Evolutionary conservation across 2,113 vertebrate genomes (phyloP), one percentile per base, ranked within the genome.

Genomic region (Lophotis ruficrista): DNA sequence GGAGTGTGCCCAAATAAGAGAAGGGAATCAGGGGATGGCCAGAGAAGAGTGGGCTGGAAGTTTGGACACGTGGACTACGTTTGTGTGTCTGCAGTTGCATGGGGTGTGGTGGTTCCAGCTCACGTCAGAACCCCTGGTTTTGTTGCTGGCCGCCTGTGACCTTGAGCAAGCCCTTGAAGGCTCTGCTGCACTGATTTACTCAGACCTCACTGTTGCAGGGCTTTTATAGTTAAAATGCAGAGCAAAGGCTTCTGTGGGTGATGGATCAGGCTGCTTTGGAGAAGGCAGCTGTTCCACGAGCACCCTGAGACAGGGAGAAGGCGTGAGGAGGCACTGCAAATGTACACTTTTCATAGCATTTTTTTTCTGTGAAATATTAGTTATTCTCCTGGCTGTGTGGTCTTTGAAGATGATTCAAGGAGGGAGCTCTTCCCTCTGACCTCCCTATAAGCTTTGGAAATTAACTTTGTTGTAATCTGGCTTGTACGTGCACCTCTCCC

Each of bases 51-150:
- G 37, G n/a, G n/a, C 28, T 62, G 75, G 48, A 30, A 27, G 1
- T 21, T 10, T n/a, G 28, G 72, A 5, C 5, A 0, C 1, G 4
- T 12, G 28, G 53, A 31, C 9, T 20, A 0, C 24, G 17, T 56
- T 6, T 8, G 13, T 24, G 12, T 21, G 54, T 18, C 18, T 31
- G 47, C 31, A 30, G 23, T 11, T 25, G 22, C 6, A 1, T 5
- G 45, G 12, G 5, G 8, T 6, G 27, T 5, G 5, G 14, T 3
- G 6, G 14, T 33, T 58, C 14, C 58, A 4, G 53, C 75, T 68
- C 41, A 1, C 22, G 68, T 30, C 11, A 21, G 47, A 20, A 10
- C 30, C 50, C 47, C 28, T 50, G 85, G 14, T 19, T 60, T 19
- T 77, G 84, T 62, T 10, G 1, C 45, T 38, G 57, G 89, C 47